Conservation (phyloP, 1,140 invertebrate genomes). For the fruit fly (Drosophila melanogaster) region Release_6_plus_ISO1_MT NT_037436.4:15428501-15429000, state of each 20-base stretch:
- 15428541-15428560: conserved; percentile 77
- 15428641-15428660: conserved; percentile 80
- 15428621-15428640: conserved; percentile 70
- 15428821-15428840: too few species aligned
- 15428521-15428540: conserved; percentile 76
- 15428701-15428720: conserved; percentile 42
- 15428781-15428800: background rate
- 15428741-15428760: conserved; percentile 6
- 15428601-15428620: conserved; percentile 5
- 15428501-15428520: conserved; percentile 56
- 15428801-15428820: too few species aligned
- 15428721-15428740: conserved; percentile 29
- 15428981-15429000: conserved; percentile 54
- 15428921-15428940: too few species aligned
- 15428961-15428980: background rate
- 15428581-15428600: conserved; percentile 14
- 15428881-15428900: too few species aligned
- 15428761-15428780: conserved; percentile 4
- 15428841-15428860: too few species aligned
- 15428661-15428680: conserved; percentile 80
- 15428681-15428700: conserved; percentile 58
- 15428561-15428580: conserved; percentile 66
- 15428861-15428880: too few species aligned
- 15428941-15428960: background rate
- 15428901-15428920: too few species aligned